A percentile compares a stretch with the other conserved stretches of the same genome.
Evolutionary conservation across 2,888 invertebrate species (phyloP).

Genomic region (Orthonevra nobilis): DNA sequence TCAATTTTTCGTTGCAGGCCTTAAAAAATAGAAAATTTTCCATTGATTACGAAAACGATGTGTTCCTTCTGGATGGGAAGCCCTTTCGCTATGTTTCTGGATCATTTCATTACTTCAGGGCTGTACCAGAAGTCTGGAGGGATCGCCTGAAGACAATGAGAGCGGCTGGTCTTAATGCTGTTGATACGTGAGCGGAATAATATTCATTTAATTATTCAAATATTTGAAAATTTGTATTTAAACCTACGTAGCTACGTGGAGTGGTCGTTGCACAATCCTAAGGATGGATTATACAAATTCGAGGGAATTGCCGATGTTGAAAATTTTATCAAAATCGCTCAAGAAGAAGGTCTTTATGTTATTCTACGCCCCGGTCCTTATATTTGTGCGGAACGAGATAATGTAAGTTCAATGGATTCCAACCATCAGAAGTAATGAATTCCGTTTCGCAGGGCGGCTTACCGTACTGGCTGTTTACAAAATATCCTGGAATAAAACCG

Average conservation of each 20-base stretch:
- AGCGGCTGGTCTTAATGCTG: constrained; percentile 91
- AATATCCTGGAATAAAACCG: constrained; percentile 83
- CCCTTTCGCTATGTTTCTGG: constrained; percentile 88
- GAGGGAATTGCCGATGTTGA: constrained; percentile 86
- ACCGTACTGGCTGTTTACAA: constrained; percentile 86
- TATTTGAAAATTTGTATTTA: not conserved
- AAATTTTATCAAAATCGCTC: constrained; percentile 86
- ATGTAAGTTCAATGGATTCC: no score
- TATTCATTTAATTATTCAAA: not conserved
- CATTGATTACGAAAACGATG: constrained; percentile 82
- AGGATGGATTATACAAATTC: constrained; percentile 84
- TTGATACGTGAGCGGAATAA: constrained; percentile 86
- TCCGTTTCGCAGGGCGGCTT: constrained; percentile 85
- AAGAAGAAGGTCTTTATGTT: constrained; percentile 89
- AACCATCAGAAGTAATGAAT: no score
- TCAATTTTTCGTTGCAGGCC: constrained; percentile 17
- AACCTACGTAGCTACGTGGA: constrained; percentile 85
- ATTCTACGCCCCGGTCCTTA: constrained; percentile 93
- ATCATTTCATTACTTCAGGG: constrained; percentile 93
- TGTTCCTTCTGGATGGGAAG: constrained; percentile 86
- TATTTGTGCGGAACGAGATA: constrained; percentile 94
- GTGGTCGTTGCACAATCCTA: constrained; percentile 93
- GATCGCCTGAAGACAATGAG: constrained; percentile 88
- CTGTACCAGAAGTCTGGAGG: constrained; percentile 89
- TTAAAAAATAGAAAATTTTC: constrained; percentile 75